A percentile compares a stretch with the other conserved stretches of the same genome.
phyloP scores from a whole-genome alignment of 2,888 invertebrate genomes.

The Allolobophora icterica region DNA sequence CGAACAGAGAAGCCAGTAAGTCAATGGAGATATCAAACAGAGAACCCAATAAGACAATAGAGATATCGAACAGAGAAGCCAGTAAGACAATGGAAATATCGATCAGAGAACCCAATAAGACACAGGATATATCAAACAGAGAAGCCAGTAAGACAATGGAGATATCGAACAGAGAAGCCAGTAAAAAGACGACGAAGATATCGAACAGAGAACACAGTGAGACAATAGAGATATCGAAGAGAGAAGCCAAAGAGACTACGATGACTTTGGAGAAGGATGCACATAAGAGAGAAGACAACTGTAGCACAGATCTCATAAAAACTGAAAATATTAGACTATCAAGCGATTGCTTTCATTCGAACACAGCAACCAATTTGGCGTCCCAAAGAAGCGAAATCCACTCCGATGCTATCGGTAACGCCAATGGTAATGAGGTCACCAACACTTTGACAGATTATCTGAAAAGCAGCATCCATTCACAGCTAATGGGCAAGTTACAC shows the following conservation, averaged over 20 bases:
- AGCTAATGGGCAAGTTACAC: background rate
- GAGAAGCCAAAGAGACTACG: background rate
- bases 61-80: too few relatives aligned
- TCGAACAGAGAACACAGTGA: background rate
- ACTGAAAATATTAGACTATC: background rate
- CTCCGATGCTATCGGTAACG: background rate
- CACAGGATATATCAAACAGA: too few relatives aligned
- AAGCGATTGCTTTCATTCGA: background rate
- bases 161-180: too few relatives aligned
- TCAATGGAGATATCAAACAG: too few relatives aligned
- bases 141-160: too few relatives aligned
- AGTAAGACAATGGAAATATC: background rate
- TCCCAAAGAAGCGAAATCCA: background rate
- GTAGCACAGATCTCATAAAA: background rate
- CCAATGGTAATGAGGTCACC: background rate
- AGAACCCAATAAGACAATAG: too few relatives aligned
- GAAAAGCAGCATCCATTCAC: background rate
- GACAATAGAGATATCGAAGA: background rate
- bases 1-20: too few relatives aligned
- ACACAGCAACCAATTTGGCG: background rate
- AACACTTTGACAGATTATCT: background rate
- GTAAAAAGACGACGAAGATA: too few relatives aligned
- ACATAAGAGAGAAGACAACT: background rate
- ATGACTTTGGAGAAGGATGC: background rate
- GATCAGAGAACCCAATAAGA: too few relatives aligned